Percentiles rank a stretch among this genome's conserved stretches.
phyloP scores from a whole-genome alignment of 2,888 invertebrate species.

The Arctia plantaginis region DNA sequence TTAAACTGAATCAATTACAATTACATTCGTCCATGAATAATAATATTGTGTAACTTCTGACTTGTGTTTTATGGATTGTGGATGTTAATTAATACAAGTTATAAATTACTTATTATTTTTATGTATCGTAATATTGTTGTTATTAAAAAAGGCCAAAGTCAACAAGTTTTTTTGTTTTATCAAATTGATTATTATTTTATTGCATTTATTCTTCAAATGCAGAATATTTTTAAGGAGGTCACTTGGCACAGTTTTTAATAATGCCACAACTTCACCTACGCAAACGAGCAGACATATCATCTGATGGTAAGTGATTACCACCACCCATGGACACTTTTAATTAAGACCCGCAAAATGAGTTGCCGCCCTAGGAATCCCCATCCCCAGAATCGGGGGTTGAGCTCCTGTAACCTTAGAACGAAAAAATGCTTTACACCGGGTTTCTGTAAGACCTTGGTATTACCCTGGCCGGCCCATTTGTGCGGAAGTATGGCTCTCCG shows the following conservation, averaged over 20 bases:
- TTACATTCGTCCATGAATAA: not conserved
- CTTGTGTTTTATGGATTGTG: not conserved
- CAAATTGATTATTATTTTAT: not conserved
- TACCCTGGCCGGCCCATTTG: too few relatives aligned
- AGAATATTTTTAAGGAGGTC: not conserved
- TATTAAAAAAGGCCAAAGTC: conserved; percentile 19
- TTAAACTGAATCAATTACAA: conserved; percentile 2
- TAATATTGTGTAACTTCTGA: not conserved
- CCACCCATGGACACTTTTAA: too few relatives aligned
- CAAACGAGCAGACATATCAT: too few relatives aligned
- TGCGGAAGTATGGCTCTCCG: too few relatives aligned
- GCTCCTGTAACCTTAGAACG: too few relatives aligned
- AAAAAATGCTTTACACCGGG: too few relatives aligned
- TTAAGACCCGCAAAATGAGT: too few relatives aligned
- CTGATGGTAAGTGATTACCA: too few relatives aligned
- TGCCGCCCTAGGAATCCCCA: too few relatives aligned
- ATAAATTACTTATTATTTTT: conserved; percentile 14
- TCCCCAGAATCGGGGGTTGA: too few relatives aligned
- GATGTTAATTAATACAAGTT: conserved; percentile 15
- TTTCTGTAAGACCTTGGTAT: too few relatives aligned
- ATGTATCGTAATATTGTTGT: conserved; percentile 5
- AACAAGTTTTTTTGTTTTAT: not conserved
- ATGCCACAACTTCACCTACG: too few relatives aligned
- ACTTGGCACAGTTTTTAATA: not conserved
- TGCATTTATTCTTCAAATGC: conserved; percentile 2